phyloP scores from a whole-genome alignment of 2,888 invertebrate species.

The Phlogophora meticulosa region DNA sequence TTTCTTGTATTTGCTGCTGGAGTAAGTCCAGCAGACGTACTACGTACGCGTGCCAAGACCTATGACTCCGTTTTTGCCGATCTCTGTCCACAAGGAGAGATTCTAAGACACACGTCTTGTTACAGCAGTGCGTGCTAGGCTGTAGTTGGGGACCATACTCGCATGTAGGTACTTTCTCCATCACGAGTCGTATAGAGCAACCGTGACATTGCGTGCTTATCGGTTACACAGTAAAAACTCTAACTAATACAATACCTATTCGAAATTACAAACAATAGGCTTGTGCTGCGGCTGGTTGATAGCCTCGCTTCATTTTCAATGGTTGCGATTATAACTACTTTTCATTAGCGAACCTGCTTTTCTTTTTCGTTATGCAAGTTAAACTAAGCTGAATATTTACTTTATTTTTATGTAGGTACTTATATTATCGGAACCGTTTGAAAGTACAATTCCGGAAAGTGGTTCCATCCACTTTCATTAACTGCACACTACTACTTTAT shows the following conservation, averaged over 20 bases:
- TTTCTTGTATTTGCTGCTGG: slow-evolving; percentile 29
- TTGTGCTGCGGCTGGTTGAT: slow-evolving; percentile 45
- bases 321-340: slow-evolving; percentile 25
- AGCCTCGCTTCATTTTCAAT: slow-evolving; percentile 45
- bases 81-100: slow-evolving; percentile 27
- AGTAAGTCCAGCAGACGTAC: slow-evolving; percentile 41
- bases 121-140: slow-evolving; percentile 14
- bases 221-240: slow-evolving; percentile 59
- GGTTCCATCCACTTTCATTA: background rate
- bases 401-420: background rate
- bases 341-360: slow-evolving; percentile 7
- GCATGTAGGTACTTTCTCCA: slow-evolving; percentile 75
- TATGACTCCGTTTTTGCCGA: slow-evolving; percentile 11
- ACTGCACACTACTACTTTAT: background rate
- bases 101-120: slow-evolving; percentile 9
- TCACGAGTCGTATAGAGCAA: slow-evolving; percentile 64
- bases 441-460: background rate
- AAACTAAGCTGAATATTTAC: background rate
- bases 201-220: slow-evolving; percentile 75
- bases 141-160: slow-evolving; percentile 38
- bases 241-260: slow-evolving; percentile 61
- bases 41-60: slow-evolving; percentile 29
- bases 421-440: background rate
- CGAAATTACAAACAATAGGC: slow-evolving; percentile 60
- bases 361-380: slow-evolving; percentile 19